A percentile compares a stretch with the other conserved stretches of the same genome.
phyloP scores from a whole-genome alignment of 2,113 vertebrate genomes.

The Macroglossus sobrinus region DNA sequence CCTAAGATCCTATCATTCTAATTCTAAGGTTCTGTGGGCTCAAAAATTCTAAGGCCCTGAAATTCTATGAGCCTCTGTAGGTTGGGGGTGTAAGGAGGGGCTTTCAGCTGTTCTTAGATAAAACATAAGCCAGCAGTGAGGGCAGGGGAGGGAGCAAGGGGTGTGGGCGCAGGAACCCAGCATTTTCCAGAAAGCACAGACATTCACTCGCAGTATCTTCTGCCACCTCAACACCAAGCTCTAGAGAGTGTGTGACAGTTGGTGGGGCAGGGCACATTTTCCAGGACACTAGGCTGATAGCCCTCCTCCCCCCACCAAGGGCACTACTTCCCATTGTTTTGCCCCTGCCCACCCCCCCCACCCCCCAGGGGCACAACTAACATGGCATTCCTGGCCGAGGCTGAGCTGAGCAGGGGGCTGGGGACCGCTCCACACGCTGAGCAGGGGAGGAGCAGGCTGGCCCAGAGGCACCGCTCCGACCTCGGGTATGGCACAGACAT shows the following conservation, averaged over 20 bases:
- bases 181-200: conserved; percentile 16
- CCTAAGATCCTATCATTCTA: conserved; percentile 52
- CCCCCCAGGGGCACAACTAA: conserved; percentile 84
- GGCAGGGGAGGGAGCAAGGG: neutral
- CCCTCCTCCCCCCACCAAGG: conserved; percentile 56
- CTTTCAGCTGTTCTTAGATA: neutral
- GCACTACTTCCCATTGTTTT: conserved; percentile 53
- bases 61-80: conserved; percentile 1
- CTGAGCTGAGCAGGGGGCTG: conserved; percentile 92
- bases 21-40: conserved; percentile 49
- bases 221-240: neutral
- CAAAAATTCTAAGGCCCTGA: conserved; percentile 8
- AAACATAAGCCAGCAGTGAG: neutral
- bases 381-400: conserved; percentile 96
- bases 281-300: conserved; percentile 5
- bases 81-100: neutral
- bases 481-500: conserved; percentile 76
- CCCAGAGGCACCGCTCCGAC: conserved; percentile 84
- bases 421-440: conserved; percentile 97
- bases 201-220: neutral
- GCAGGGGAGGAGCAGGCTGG: conserved; percentile 96
- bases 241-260: neutral
- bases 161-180: neutral
- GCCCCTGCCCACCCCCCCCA: conserved; percentile 20
- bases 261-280: neutral